These are phyloP conservation scores for Gasteruption jaculator DNA, from an alignment of 2,888 invertebrate species.

Conservation along the genomic window DNA sequence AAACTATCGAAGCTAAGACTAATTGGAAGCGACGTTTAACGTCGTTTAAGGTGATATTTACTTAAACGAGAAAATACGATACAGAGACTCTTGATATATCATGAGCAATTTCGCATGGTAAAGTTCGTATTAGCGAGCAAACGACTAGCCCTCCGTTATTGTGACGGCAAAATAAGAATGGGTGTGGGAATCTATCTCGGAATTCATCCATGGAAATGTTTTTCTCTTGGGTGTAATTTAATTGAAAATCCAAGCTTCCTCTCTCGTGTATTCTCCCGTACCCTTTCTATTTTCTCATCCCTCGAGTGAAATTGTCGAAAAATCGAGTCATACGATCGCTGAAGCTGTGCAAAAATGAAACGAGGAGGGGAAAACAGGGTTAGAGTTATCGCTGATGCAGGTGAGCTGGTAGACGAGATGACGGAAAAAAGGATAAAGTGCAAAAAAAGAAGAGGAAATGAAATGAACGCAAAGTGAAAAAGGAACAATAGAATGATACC, in stretches of 20 bases:
- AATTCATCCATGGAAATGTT: too few relatives aligned
- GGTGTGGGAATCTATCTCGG: too few relatives aligned
- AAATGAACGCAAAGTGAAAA: conserved; percentile 10
- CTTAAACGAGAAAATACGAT: too few relatives aligned
- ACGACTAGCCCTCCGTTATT: conserved; percentile 42
- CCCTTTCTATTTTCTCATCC: too few relatives aligned
- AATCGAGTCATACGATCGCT: conserved; percentile 46
- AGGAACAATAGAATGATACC: too few relatives aligned
- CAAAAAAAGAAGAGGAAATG: background rate
- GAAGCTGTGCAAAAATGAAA: conserved; percentile 45
- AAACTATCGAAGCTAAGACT: too few relatives aligned
- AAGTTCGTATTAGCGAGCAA: conserved; percentile 40
- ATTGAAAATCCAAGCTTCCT: conserved; percentile 37
- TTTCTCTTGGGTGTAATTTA: conserved; percentile 35
- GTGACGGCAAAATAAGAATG: conserved; percentile 25
- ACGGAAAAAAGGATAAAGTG: conserved; percentile 5
- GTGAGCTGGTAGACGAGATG: conserved; percentile 27
- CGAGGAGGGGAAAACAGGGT: conserved; percentile 42
- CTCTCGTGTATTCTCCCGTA: conserved; percentile 3
- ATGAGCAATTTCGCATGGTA: conserved; percentile 41
- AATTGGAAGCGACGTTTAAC: too few relatives aligned
- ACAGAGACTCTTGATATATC: conserved; percentile 47
- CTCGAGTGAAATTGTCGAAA: conserved; percentile 42
- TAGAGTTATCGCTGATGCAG: conserved; percentile 44
- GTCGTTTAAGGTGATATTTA: too few relatives aligned